phyloP scores from a whole-genome alignment of 2,113 vertebrate species.

The Ploceus nigricollis region DNA sequence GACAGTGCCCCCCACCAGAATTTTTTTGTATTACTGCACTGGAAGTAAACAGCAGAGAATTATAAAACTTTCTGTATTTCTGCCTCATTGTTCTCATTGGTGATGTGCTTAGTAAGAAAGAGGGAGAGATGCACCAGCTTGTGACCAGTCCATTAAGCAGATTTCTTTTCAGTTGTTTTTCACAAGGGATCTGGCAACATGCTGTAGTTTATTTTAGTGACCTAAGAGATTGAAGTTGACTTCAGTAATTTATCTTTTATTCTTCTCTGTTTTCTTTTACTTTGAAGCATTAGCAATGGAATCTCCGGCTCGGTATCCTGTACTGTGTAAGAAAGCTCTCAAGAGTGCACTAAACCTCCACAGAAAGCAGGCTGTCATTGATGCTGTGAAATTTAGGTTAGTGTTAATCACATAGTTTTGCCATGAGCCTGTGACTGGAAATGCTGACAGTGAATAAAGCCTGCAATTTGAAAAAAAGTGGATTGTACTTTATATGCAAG shows the following conservation, averaged over 20 bases:
- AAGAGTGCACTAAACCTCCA: conserved; percentile 79
- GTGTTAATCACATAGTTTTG: conserved; percentile 22
- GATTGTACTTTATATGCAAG: neutral
- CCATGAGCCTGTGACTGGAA: neutral
- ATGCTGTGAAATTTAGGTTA: conserved; percentile 83
- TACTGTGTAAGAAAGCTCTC: conserved; percentile 84
- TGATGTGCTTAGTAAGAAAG: neutral
- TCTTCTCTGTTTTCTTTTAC: neutral
- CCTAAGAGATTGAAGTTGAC: neutral
- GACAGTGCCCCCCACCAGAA: rapidly evolving
- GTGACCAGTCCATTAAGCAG: neutral
- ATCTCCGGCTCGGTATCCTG: conserved; percentile 82
- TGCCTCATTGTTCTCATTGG: neutral
- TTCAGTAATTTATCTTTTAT: neutral
- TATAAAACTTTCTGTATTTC: neutral
- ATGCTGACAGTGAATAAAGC: neutral
- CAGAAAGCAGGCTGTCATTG: conserved; percentile 72
- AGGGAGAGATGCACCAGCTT: neutral
- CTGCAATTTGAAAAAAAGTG: neutral
- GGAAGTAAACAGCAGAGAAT: neutral
- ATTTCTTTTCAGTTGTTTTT: neutral
- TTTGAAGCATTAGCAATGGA: conserved; percentile 87
- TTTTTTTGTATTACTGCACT: neutral
- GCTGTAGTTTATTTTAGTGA: neutral
- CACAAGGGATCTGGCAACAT: neutral